phyloP scores from a whole-genome alignment of 2,113 vertebrate genomes.

The Macrotis lagotis region DNA sequence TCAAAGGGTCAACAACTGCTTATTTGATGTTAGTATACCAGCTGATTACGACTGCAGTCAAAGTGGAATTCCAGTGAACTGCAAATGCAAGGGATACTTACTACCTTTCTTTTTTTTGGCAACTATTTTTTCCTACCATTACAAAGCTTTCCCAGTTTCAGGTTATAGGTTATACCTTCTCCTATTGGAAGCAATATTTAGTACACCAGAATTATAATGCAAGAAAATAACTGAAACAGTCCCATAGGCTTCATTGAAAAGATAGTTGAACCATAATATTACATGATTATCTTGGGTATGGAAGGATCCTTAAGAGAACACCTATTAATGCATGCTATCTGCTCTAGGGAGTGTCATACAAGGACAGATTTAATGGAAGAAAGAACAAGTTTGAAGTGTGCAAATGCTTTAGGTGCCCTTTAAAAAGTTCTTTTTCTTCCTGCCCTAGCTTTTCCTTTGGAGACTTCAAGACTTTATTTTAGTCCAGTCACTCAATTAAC shows the following conservation, averaged over 20 bases:
- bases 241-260: conserved; percentile 35
- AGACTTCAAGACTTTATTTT: background rate
- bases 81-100: background rate
- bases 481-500: background rate
- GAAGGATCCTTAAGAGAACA: background rate
- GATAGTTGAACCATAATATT: conserved; percentile 24
- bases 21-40: background rate
- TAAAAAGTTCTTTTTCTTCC: background rate
- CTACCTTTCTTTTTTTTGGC: background rate
- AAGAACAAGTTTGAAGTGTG: background rate
- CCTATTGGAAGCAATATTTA: conserved; percentile 59
- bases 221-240: conserved; percentile 46
- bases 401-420: background rate
- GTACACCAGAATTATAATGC: conserved; percentile 38
- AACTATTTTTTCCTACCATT: background rate
- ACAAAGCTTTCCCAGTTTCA: conserved; percentile 55
- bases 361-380: background rate
- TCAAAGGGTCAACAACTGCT: background rate
- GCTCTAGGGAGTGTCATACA: background rate
- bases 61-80: background rate
- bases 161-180: conserved; percentile 39
- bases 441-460: background rate
- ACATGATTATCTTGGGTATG: background rate
- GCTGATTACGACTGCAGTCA: background rate
- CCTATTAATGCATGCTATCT: background rate